Evolutionary conservation across 2,888 invertebrate genomes (phyloP).

Genomic region (Chrysolina oricalcia): DNA sequence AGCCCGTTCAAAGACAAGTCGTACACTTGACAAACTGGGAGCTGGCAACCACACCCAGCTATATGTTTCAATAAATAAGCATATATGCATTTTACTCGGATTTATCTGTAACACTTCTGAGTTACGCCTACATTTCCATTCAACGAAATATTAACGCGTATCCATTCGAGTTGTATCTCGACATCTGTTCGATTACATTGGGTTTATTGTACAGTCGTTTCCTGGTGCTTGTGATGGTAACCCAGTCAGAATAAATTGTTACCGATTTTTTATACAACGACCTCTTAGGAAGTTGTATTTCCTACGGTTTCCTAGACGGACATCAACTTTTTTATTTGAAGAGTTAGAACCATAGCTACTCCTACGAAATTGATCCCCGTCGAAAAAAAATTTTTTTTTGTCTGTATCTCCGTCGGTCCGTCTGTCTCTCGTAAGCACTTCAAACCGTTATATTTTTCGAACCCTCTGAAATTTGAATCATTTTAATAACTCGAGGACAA

Average conservation of each 20-base stretch:
- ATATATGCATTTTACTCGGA: conserved; percentile 54
- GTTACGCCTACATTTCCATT: conserved; percentile 53
- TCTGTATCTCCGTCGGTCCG: too few relatives aligned
- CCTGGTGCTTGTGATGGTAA: conserved; percentile 18
- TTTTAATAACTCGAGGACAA: too few relatives aligned
- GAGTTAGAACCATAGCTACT: too few relatives aligned
- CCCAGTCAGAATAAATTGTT: conserved; percentile 2
- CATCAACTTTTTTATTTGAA: too few relatives aligned
- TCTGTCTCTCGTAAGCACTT: too few relatives aligned
- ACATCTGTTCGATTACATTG: conserved; percentile 48
- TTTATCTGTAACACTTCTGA: conserved; percentile 54
- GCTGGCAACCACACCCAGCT: conserved; percentile 56
- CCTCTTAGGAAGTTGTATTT: too few relatives aligned
- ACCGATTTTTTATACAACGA: too few relatives aligned
- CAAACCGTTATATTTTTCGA: too few relatives aligned
- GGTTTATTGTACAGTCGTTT: conserved; percentile 37
- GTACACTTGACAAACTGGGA: conserved; percentile 57
- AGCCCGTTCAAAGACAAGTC: conserved; percentile 49
- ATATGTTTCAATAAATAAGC: conserved; percentile 54
- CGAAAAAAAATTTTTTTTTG: too few relatives aligned
- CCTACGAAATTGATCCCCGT: too few relatives aligned
- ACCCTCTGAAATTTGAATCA: too few relatives aligned
- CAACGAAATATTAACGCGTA: conserved; percentile 50
- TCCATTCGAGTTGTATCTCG: conserved; percentile 43
- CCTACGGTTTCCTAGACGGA: too few relatives aligned